Evolutionary conservation across 2,113 vertebrate genomes (phyloP), one percentile per base, ranked within the genome.

Genomic region (Apodemus speciosus): DNA sequence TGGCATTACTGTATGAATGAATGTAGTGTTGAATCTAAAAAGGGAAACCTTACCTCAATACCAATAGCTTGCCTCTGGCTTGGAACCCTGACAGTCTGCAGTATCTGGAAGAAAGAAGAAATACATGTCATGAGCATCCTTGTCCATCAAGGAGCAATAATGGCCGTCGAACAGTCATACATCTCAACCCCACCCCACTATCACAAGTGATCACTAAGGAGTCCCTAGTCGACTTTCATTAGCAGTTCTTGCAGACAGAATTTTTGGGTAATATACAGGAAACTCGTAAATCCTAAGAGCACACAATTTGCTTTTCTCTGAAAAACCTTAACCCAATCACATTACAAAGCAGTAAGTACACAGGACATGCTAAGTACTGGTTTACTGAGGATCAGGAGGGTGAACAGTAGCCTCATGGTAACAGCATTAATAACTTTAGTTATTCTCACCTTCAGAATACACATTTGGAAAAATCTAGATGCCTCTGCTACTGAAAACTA

Each of bases 41-140:
- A 89, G 14, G 60, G 95, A 97, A 92, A 21, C 97, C 97, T 96
- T 97, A 99, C 99, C 98, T 99, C 99, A 94, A 99, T 99, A 92
- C 99, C 99, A 89, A 99, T 98, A 75, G 98, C 99, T 97, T 99
- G 99, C 89, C 98, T 99, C 97, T 99, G 99, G 72, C 99, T 99
- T 49, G 99, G 99, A 32, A 97, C 97, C 98, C 98, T 98, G 83
- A 99, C 99, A 0, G 99, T 99, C 95, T 99, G 99, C 35, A 99
- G 66, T 95, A 99, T 98, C 99, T 99, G 97, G n/a, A 95, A 97
- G 94, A 64, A 87, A 89, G 1, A 85, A 89, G 2, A 97, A 96
- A 64, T 0, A 49, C 4, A 93, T 93, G 88, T 96, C 73, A 96
- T 75, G 3, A 72, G 38, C 20, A 46, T 18, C 46, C 32, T 73